A percentile compares a stretch with the other conserved stretches of the same genome.
Conservation (phyloP, 2,888 invertebrate species). For the Pseudococcus jackbeardsleyi region DNA sequence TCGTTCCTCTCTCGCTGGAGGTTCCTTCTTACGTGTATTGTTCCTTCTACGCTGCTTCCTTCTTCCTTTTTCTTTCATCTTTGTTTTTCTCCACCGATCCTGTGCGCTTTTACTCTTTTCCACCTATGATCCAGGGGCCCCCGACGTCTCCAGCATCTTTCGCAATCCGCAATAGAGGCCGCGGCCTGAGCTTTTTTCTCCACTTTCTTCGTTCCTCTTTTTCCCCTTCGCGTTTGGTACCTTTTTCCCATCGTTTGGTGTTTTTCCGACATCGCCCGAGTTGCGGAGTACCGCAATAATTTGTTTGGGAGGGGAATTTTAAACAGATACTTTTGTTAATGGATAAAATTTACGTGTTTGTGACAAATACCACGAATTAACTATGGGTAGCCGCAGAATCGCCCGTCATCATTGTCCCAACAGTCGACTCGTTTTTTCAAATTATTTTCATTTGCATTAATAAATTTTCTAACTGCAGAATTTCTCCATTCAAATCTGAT, state of each 20-base stretch:
- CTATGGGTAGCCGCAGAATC: not conserved
- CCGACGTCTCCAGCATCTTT: not conserved
- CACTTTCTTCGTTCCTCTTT: not conserved
- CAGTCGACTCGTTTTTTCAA: not conserved
- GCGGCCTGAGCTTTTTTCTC: not conserved
- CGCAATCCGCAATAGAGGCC: not conserved
- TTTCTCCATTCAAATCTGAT: not conserved
- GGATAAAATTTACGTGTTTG: slow-evolving; percentile 32
- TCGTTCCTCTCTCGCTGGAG: not conserved
- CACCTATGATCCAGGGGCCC: not conserved
- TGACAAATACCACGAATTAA: not conserved
- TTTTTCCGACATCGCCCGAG: not conserved
- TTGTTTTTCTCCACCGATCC: too few species aligned
- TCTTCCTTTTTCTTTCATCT: not conserved
- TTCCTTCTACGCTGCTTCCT: slow-evolving; percentile 47
- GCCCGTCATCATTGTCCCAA: not conserved
- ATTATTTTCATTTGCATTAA: not conserved
- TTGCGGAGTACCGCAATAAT: slow-evolving; percentile 37
- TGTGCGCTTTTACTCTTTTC: not conserved
- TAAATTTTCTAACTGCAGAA: not conserved
- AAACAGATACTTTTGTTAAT: slow-evolving; percentile 44
- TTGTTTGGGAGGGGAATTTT: slow-evolving; percentile 45
- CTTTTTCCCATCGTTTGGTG: not conserved
- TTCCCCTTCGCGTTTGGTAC: not conserved
- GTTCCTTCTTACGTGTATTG: slow-evolving; percentile 36